Evolutionary conservation across 2,888 invertebrate genomes (phyloP).

Genomic region (Rhimphoctona megacephalus): DNA sequence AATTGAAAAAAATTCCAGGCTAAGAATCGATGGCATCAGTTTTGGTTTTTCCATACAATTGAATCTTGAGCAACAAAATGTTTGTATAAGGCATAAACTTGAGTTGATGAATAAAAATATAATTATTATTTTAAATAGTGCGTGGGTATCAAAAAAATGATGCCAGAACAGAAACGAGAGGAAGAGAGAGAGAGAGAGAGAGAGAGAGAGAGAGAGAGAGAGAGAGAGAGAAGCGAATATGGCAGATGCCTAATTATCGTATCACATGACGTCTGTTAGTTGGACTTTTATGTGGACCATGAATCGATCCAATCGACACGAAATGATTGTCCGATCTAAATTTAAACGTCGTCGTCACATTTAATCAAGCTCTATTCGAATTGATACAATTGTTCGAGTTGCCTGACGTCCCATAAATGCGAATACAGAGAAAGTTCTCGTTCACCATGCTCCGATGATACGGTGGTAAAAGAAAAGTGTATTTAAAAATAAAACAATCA

Average conservation of each 20-base stretch:
- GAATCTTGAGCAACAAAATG: background rate
- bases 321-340: slow-evolving; percentile 75
- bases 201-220: background rate
- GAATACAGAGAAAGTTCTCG: slow-evolving; percentile 10
- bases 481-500: background rate
- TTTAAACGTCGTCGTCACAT: slow-evolving; percentile 77
- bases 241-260: slow-evolving; percentile 44
- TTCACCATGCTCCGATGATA: background rate
- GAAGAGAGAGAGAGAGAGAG: background rate
- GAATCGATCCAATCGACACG: slow-evolving; percentile 57
- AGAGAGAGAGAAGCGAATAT: background rate
- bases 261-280: slow-evolving; percentile 31
- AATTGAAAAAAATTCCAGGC: no score
- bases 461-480: background rate
- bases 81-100: background rate
- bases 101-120: background rate
- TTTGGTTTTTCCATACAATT: no score
- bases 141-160: background rate
- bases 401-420: slow-evolving; percentile 36
- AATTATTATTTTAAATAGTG: background rate
- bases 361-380: slow-evolving; percentile 78
- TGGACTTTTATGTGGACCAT: slow-evolving; percentile 45
- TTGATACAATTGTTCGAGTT: slow-evolving; percentile 62
- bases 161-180: background rate
- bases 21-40: no score